These are phyloP conservation scores for Rhopalosiphum nymphaeae DNA, from an alignment of 2,888 invertebrate species.

Conservation along the genomic window DNA sequence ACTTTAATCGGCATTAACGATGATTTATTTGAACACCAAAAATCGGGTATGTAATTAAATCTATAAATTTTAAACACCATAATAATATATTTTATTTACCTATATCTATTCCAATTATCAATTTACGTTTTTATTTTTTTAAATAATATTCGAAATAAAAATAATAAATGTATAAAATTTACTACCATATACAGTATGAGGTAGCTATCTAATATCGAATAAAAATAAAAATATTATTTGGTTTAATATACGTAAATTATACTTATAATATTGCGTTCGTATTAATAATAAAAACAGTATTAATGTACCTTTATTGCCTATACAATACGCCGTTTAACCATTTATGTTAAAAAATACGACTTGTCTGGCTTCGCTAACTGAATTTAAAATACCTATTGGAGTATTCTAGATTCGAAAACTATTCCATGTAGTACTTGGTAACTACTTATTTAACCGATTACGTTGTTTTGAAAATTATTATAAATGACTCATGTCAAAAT, in stretches of 20 bases:
- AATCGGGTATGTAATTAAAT: neutral
- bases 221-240: neutral
- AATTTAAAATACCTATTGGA: too few species aligned
- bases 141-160: neutral
- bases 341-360: neutral
- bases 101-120: neutral
- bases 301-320: neutral
- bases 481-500: too few species aligned
- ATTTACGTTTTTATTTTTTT: neutral
- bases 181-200: neutral
- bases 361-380: neutral
- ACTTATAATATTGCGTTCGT: neutral
- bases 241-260: neutral
- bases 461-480: too few species aligned
- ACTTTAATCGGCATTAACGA: neutral
- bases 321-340: constrained; percentile 7
- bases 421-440: too few species aligned
- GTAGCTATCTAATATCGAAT: neutral
- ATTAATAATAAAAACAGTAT: neutral
- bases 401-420: too few species aligned
- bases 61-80: neutral
- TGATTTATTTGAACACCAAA: neutral
- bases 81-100: neutral
- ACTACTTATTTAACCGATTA: too few species aligned
- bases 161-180: neutral